Base-by-base conservation (phyloP, 2,113 vertebrate species). In the Struthidea cinerea region DNA sequence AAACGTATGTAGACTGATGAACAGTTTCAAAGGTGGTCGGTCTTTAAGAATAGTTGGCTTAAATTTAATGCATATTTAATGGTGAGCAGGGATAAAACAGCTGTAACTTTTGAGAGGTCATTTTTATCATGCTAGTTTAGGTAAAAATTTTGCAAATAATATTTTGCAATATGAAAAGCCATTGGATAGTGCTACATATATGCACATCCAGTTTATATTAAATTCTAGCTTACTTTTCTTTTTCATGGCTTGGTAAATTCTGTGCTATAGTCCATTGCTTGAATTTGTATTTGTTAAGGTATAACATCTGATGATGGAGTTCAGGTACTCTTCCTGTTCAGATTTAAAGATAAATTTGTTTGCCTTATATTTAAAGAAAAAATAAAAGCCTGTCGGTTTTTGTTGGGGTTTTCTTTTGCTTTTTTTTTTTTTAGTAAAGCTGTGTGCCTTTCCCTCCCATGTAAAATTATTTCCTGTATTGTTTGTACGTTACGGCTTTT, bases 1-100 rank as follows among this genome's bases (percentile, higher is more conserved):
- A 63, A 94, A 59, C 14, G 9, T 67, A 13, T 0, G 1, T 49
- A 37, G 32, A 16, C 6, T 22, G 9, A 52, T 6, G 4, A n/a
- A 16, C 35, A 21, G 32, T 75, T 70, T 92, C 57, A 64, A 44
- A 68, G 16, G 27, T 39, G 27, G 13, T 59, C 6, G 5, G 30
- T 64, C 22, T 13, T 80, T 83, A 65, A 49, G 41, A 76, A 47
- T 11, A 60, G 5, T 49, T 60, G 41, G 7, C 41, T 77, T 94
- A 59, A 87, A 75, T 92, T 71, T 71, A 68, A 23, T 61, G 41
- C 7, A 6, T 84, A n/a, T 73, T 64, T 87, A 61, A 20, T 57
- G 6, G 10, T 70, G 16, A 84, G 17, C 50, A 30, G 5, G 16
- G 50, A 46, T 44, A 77, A 90, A 81, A 37, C 33, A 69, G 37